A percentile compares a stretch with the other conserved stretches of the same genome.
Evolutionary conservation across 2,797 vertebrate species (phyloP).

Genomic region (Hippopotamyrus pictus): DNA sequence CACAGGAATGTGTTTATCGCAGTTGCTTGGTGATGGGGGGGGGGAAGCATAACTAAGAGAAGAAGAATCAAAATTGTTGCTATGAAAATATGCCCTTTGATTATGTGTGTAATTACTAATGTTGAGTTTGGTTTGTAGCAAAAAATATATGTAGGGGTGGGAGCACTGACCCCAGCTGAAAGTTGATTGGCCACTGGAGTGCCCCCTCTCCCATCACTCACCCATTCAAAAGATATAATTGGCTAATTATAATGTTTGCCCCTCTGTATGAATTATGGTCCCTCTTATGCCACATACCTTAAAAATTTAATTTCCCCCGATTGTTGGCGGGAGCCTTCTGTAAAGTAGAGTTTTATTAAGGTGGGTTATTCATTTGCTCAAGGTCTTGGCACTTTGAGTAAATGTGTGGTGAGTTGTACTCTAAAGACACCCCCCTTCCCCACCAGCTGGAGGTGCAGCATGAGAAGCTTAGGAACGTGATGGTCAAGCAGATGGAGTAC

Average conservation of each 20-base stretch:
- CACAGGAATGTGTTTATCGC: background rate
- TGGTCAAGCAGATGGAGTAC: conserved; percentile 74
- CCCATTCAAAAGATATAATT: background rate
- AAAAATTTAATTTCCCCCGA: background rate
- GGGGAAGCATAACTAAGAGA: background rate
- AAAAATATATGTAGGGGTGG: background rate
- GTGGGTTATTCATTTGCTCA: background rate
- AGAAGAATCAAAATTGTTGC: background rate
- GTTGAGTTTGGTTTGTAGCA: background rate
- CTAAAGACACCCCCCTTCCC: background rate
- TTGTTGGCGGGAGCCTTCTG: background rate
- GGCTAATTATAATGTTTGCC: background rate
- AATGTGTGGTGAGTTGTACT: background rate
- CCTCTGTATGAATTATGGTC: background rate
- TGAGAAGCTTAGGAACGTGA: conserved; percentile 69
- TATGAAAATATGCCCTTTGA: background rate
- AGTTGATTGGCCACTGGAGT: background rate
- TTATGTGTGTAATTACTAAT: background rate
- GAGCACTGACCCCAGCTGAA: background rate
- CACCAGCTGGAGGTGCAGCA: conserved; percentile 76
- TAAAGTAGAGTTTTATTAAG: background rate
- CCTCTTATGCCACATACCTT: background rate
- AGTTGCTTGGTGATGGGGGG: background rate
- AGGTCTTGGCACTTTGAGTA: background rate
- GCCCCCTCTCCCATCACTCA: background rate